Evolutionary conservation across 2,888 invertebrate species (phyloP).

Genomic region (Hypolimnas misippus): DNA sequence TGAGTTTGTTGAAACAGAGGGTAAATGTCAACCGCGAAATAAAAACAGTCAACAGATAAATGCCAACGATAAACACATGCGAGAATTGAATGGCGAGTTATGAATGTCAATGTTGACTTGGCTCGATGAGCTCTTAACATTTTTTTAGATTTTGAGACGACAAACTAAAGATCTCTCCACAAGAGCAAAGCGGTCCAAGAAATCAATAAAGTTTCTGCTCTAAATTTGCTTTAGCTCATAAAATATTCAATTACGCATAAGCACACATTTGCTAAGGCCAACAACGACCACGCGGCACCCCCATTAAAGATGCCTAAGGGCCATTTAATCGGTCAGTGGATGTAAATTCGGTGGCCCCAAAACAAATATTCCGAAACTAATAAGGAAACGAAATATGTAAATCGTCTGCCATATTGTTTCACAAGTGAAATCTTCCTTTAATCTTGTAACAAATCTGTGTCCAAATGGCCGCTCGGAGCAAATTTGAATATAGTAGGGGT

Average conservation of each 20-base stretch:
- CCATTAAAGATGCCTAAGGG: constrained; percentile 85
- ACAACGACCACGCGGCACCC: constrained; percentile 84
- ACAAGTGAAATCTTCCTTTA: constrained; percentile 85
- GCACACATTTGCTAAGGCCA: constrained; percentile 83
- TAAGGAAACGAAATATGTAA: constrained; percentile 85
- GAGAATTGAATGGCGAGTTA: constrained; percentile 72
- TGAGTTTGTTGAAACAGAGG: constrained; percentile 78
- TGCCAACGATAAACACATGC: constrained; percentile 81
- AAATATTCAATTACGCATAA: constrained; percentile 84
- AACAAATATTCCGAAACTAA: constrained; percentile 84
- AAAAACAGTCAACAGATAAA: constrained; percentile 85
- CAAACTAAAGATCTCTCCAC: constrained; percentile 40
- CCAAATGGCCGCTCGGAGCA: constrained; percentile 81
- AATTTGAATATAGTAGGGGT: constrained; percentile 82
- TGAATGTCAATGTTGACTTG: constrained; percentile 66
- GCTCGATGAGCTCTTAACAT: constrained; percentile 27
- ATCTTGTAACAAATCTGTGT: constrained; percentile 85
- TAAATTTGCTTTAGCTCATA: constrained; percentile 76
- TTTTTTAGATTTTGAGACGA: constrained; percentile 22
- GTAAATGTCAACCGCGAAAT: constrained; percentile 82
- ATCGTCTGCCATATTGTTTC: constrained; percentile 84
- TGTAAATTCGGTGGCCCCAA: constrained; percentile 83
- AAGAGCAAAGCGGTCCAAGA: constrained; percentile 50
- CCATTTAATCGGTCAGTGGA: constrained; percentile 84
- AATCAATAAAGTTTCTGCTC: constrained; percentile 75